phyloP scores from a whole-genome alignment of 2,888 invertebrate genomes.

The Coelinius sp. region DNA sequence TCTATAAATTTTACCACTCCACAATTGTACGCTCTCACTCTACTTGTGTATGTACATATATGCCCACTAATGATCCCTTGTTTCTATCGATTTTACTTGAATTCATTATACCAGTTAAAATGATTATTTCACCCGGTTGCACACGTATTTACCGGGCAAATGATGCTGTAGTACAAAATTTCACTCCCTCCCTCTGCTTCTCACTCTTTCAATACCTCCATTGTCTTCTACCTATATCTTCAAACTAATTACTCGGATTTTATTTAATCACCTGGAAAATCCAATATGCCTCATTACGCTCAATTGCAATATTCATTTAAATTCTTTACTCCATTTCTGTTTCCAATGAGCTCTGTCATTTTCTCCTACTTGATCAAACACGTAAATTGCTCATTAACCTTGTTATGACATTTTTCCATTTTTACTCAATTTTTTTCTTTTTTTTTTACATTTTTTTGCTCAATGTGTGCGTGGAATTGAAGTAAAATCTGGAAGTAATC shows the following conservation, averaged over 20 bases:
- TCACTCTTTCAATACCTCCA: constrained; percentile 7
- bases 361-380: background rate
- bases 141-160: constrained; percentile 34
- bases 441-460: no score
- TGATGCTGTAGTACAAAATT: constrained; percentile 29
- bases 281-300: constrained; percentile 42
- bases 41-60: constrained; percentile 7
- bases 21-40: constrained; percentile 6
- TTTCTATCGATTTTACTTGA: constrained; percentile 26
- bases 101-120: constrained; percentile 22
- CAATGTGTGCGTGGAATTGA: background rate
- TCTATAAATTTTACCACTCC: constrained; percentile 13
- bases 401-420: background rate
- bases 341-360: constrained; percentile 3
- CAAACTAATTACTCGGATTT: constrained; percentile 55
- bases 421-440: no score
- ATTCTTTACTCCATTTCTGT: constrained; percentile 11
- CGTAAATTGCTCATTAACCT: background rate
- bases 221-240: constrained; percentile 27
- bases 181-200: background rate
- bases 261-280: constrained; percentile 54
- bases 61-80: constrained; percentile 18
- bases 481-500: background rate
- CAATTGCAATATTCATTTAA: constrained; percentile 28
- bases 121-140: constrained; percentile 27